Percentiles rank a stretch among this genome's conserved stretches.
Conservation (phyloP, 2,888 invertebrate genomes). For the Empis livida region DNA sequence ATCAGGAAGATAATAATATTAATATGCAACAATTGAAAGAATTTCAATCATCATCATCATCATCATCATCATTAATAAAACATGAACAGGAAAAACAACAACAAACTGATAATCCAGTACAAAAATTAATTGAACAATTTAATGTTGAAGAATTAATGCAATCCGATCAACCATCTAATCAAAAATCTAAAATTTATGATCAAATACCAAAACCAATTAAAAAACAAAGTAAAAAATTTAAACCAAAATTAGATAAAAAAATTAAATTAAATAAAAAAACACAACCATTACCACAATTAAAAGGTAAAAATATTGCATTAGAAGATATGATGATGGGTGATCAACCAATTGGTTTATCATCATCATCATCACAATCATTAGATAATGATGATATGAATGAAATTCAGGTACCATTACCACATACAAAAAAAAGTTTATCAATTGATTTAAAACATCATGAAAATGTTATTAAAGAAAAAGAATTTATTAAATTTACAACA, state of each 20-base stretch:
- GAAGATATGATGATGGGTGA: constrained; percentile 35
- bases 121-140: constrained; percentile 26
- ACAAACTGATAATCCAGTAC: constrained; percentile 23
- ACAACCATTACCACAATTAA: background rate
- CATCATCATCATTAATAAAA: too few relatives aligned
- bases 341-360: constrained; percentile 17
- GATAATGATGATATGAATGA: constrained; percentile 22
- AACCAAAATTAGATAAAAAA: constrained; percentile 13
- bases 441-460: constrained; percentile 22
- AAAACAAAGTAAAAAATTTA: constrained; percentile 23
- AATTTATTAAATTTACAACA: constrained; percentile 10
- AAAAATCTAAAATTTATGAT: constrained; percentile 18
- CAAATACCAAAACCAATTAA: constrained; percentile 29
- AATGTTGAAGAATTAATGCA: constrained; percentile 33
- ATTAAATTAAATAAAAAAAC: constrained; percentile 4
- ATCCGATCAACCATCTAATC: constrained; percentile 23
- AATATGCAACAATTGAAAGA: constrained; percentile 20
- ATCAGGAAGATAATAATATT: constrained; percentile 34
- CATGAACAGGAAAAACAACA: constrained; percentile 18
- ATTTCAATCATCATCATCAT: constrained; percentile 14
- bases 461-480: constrained; percentile 5
- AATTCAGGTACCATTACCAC: constrained; percentile 29
- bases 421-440: constrained; percentile 28
- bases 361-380: background rate
- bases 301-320: constrained; percentile 9